Base-by-base conservation (phyloP, 2,797 vertebrate species). In the Enteromius anoplus region DNA sequence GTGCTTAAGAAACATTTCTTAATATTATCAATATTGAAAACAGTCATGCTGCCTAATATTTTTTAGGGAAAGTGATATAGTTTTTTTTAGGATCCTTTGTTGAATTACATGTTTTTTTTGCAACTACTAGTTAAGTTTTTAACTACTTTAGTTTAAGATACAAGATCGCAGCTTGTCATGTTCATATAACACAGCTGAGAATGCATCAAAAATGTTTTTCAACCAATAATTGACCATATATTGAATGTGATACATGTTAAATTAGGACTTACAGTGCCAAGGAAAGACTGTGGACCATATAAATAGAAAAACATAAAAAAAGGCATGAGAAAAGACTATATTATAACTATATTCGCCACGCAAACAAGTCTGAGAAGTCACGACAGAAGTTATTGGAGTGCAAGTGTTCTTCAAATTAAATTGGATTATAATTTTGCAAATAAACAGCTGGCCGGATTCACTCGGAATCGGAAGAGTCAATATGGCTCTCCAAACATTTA, bases 381-480 rank as follows among this genome's bases (percentile, higher is more conserved):
- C 8, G 65, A 69, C 49, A 62, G 26, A 77, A 77, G 15, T 55
- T 21, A 77, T 49, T 19, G 37, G 34, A 62, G 65, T 70, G 53
- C 64, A 60, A 58, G 64, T 69, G 47, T 47, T 77, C n/a, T 47
- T 75, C 32, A 53, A 17, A 66, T 73, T 47, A 64, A 29, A 53
- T 82, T 66, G 37, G 32, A 47, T 69, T 45, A 58, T 49, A 60
- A 45, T 70, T 76, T 32, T 12, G 29, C 37, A 77, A 51, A 81
- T 8, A 70, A 76, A 77, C 73, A 83, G 72, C 75, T 83, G 53
- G 65, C 75, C 29, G 47, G 81, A 70, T 77, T 77, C 23, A 47
- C 81, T 23, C 26, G 26, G 26, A 26, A 47, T 49, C 37, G 14
- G n/a, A 62, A 58, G 65, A 62, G 75, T 26, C 82, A 78, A 40